These are phyloP conservation scores for Albula glossodonta DNA, from an alignment of 2,113 vertebrate species.

Conservation along the genomic window DNA sequence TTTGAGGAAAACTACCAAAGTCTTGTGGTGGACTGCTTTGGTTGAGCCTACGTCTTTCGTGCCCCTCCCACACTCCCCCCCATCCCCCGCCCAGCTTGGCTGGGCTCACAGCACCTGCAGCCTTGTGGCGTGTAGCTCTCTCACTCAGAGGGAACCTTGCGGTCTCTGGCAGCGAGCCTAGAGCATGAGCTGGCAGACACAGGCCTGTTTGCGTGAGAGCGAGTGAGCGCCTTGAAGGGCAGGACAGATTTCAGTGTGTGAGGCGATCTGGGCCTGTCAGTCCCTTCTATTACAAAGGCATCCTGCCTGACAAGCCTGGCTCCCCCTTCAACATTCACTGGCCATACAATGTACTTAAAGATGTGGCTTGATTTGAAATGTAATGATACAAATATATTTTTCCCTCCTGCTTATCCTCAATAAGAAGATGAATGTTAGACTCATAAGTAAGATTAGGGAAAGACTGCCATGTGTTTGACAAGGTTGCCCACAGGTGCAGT, in stretches of 20 bases:
- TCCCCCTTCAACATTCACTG: neutral
- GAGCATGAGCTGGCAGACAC: constrained; percentile 19
- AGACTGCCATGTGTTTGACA: neutral
- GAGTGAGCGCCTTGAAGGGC: constrained; percentile 5
- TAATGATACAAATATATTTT: neutral
- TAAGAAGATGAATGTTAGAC: neutral
- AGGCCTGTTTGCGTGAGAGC: constrained; percentile 26
- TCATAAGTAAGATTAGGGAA: neutral
- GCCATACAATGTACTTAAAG: neutral
- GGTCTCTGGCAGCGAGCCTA: constrained; percentile 29
- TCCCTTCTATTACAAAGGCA: neutral
- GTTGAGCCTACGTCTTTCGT: constrained; percentile 1
- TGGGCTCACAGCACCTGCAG: constrained; percentile 23
- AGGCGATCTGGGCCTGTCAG: neutral
- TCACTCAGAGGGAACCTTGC: constrained; percentile 21
- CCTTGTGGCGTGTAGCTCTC: constrained; percentile 14
- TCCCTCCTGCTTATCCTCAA: neutral
- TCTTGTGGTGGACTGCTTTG: neutral
- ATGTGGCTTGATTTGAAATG: neutral
- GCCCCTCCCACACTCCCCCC: neutral
- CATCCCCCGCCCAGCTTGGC: neutral
- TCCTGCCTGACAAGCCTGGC: neutral
- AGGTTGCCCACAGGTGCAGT: neutral
- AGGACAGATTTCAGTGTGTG: neutral
- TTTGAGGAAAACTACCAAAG: neutral